These are phyloP conservation scores for Tapirus terrestris DNA, from an alignment of 2,113 vertebrate species.

Conservation along the genomic window DNA sequence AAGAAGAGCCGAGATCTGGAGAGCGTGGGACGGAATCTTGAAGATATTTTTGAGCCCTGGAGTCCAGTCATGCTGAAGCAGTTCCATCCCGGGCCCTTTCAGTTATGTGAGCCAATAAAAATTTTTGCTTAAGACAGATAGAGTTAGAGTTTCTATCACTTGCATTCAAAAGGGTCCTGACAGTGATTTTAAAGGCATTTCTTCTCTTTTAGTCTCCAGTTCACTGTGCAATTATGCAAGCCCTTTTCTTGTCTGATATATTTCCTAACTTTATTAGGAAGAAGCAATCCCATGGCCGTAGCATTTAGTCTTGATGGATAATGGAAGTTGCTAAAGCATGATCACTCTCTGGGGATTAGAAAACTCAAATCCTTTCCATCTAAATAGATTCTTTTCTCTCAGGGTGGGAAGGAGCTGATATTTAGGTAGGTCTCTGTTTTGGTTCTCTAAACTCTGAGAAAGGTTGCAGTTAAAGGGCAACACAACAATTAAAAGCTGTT, in stretches of 20 bases:
- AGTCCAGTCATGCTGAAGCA: neutral
- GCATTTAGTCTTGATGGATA: conserved; percentile 41
- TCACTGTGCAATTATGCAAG: neutral
- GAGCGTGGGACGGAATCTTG: neutral
- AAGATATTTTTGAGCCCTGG: conserved; percentile 11
- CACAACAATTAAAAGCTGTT: conserved; percentile 66
- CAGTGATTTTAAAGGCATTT: conserved; percentile 49
- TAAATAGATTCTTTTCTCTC: conserved; percentile 40
- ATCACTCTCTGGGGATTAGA: conserved; percentile 45
- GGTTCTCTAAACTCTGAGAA: conserved; percentile 46
- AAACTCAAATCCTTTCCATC: conserved; percentile 56
- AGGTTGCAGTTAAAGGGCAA: conserved; percentile 50
- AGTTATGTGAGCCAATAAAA: conserved; percentile 11
- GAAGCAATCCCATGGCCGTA: neutral
- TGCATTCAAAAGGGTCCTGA: neutral
- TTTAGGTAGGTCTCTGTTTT: conserved; percentile 47
- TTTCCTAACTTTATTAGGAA: conserved; percentile 62
- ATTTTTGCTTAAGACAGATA: conserved; percentile 31
- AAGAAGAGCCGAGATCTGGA: neutral
- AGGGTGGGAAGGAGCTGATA: conserved; percentile 3
- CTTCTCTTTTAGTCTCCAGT: conserved; percentile 34
- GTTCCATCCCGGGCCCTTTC: neutral
- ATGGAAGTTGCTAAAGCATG: conserved; percentile 55
- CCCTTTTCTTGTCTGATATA: conserved; percentile 1
- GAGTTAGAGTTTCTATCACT: conserved; percentile 61